These are phyloP conservation scores for Zootermopsis nevadensis DNA, from an alignment of 2,888 invertebrate species.

Conservation along the genomic window DNA sequence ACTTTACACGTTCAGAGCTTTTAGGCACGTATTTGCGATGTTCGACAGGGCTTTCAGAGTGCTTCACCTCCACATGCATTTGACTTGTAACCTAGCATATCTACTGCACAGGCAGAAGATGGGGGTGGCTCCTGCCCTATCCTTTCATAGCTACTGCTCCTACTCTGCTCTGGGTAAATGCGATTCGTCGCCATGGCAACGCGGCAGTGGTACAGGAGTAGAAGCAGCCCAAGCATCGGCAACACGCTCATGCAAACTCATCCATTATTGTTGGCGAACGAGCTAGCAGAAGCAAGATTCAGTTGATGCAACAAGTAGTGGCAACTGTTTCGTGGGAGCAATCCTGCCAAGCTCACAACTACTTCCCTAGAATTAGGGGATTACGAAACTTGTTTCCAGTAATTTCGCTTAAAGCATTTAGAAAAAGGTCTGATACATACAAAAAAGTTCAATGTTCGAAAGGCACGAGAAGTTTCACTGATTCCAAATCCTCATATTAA, in stretches of 20 bases:
- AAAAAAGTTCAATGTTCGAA: no score
- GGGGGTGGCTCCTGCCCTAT: neutral
- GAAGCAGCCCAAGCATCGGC: neutral
- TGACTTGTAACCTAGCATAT: neutral
- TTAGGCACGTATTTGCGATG: no score
- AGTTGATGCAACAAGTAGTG: conserved; percentile 2
- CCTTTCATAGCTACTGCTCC: neutral
- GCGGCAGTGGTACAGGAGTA: neutral
- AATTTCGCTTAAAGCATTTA: no score
- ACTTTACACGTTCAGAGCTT: no score
- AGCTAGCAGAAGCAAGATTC: neutral
- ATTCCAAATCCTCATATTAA: no score
- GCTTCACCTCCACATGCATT: neutral
- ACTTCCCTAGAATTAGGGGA: no score
- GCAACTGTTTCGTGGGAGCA: neutral
- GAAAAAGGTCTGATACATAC: no score
- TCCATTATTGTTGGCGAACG: neutral
- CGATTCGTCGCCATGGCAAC: neutral
- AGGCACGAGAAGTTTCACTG: no score
- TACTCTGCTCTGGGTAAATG: neutral
- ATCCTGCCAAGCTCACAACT: neutral
- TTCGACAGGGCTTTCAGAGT: neutral
- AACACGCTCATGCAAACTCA: neutral
- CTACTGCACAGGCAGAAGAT: neutral
- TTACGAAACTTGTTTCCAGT: no score